Conservation (phyloP, 2,797 vertebrate genomes). For the Betta splendens region DNA sequence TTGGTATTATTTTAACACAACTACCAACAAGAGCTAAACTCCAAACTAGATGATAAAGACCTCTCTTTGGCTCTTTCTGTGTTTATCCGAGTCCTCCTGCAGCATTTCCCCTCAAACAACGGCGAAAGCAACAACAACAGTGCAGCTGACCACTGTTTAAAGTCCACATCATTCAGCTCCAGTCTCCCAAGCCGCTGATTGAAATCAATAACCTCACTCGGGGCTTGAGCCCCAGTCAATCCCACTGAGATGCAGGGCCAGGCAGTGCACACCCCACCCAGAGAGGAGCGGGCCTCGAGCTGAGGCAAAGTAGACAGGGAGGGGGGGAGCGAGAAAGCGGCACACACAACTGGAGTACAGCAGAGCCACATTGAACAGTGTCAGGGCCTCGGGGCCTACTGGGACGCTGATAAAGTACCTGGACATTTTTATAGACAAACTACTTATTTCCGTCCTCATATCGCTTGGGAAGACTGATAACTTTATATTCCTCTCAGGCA, state of each 20-base stretch:
- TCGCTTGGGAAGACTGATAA: slow-evolving; percentile 85
- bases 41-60: slow-evolving; percentile 50
- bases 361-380: slow-evolving; percentile 76
- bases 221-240: slow-evolving; percentile 73
- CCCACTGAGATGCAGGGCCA: slow-evolving; percentile 53
- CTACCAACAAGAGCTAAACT: slow-evolving; percentile 6
- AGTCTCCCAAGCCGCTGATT: slow-evolving; percentile 72
- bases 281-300: slow-evolving; percentile 68
- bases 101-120: slow-evolving; percentile 11
- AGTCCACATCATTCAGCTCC: slow-evolving; percentile 73
- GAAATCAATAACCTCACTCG: slow-evolving; percentile 78
- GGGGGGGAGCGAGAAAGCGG: slow-evolving; percentile 36
- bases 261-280: slow-evolving; percentile 66
- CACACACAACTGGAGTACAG: slow-evolving; percentile 52
- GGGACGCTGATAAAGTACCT: slow-evolving; percentile 86
- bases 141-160: slow-evolving; percentile 67
- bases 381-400: slow-evolving; percentile 76
- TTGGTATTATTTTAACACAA: slow-evolving; percentile 9
- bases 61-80: slow-evolving; percentile 48
- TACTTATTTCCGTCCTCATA: slow-evolving; percentile 85
- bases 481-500: slow-evolving; percentile 85
- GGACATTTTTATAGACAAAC: slow-evolving; percentile 88
- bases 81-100: slow-evolving; percentile 59
- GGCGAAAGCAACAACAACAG: slow-evolving; percentile 58
- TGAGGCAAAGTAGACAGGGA: slow-evolving; percentile 59